Percentiles rank a stretch among this genome's conserved stretches.
These are phyloP conservation scores for Gadus macrocephalus DNA, from an alignment of 2,113 vertebrate genomes.

Conservation along the genomic window DNA sequence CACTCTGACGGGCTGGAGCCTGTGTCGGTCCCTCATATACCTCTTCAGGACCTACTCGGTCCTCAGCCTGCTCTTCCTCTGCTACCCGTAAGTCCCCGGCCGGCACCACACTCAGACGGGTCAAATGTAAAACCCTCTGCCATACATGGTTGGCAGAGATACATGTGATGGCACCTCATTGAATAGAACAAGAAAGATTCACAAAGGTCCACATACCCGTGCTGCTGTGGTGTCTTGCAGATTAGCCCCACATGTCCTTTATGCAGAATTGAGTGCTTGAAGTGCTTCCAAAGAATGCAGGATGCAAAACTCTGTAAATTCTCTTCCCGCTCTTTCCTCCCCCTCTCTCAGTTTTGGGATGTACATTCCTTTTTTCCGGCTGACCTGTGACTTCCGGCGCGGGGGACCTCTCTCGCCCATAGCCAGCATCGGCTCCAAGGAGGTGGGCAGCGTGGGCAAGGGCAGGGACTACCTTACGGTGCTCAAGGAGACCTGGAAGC, in stretches of 20 bases:
- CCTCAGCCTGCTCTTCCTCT: slow-evolving; percentile 95
- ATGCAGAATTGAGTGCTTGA: not conserved
- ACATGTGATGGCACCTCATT: no score
- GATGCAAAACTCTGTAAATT: not conserved
- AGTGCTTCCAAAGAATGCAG: not conserved
- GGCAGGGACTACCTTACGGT: slow-evolving; percentile 87
- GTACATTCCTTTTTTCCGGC: slow-evolving; percentile 95
- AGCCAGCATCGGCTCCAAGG: slow-evolving; percentile 82
- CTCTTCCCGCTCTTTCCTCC: not conserved
- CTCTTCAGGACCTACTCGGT: slow-evolving; percentile 95
- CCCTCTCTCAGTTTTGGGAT: slow-evolving; percentile 84
- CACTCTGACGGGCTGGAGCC: slow-evolving; percentile 92
- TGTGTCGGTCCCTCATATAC: slow-evolving; percentile 92
- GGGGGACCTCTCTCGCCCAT: slow-evolving; percentile 78
- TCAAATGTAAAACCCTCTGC: no score
- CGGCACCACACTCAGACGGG: not conserved
- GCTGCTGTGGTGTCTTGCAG: not conserved
- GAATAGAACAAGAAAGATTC: no score
- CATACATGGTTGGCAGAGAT: no score
- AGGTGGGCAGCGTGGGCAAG: slow-evolving; percentile 67
- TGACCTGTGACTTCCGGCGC: slow-evolving; percentile 86
- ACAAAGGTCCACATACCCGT: not conserved
- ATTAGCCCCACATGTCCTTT: no score
- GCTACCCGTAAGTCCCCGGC: slow-evolving; percentile 89
- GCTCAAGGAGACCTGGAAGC: slow-evolving; percentile 94